phyloP scores from a whole-genome alignment of 2,797 vertebrate species.

The Paguma larvata region DNA sequence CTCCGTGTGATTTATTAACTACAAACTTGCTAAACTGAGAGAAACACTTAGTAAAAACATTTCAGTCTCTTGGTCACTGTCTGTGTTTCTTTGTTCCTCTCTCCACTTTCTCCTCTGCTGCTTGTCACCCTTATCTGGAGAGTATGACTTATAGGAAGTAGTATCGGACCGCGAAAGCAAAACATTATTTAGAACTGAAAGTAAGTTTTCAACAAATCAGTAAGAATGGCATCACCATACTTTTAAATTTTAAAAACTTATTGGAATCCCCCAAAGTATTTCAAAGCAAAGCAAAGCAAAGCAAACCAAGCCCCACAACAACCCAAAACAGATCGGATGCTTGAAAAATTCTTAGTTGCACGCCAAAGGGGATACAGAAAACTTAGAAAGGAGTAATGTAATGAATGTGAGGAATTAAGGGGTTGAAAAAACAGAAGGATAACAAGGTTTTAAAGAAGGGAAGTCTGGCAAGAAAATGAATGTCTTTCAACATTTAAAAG shows the following conservation, averaged over 20 bases:
- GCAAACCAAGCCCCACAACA: neutral
- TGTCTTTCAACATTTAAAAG: neutral
- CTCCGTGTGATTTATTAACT: neutral
- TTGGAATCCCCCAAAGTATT: neutral
- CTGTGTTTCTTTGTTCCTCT: neutral
- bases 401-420: neutral
- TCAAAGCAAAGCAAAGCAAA: neutral
- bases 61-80: neutral
- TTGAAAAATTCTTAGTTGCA: neutral
- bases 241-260: slow-evolving; percentile 26
- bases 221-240: neutral
- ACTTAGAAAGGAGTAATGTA: neutral
- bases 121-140: neutral
- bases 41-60: neutral
- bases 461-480: slow-evolving; percentile 5
- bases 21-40: slow-evolving; percentile 30
- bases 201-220: neutral
- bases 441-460: neutral
- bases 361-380: neutral
- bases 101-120: neutral
- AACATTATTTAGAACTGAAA: neutral
- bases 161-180: neutral
- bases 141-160: neutral
- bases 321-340: neutral
- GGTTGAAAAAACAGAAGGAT: neutral